Evolutionary conservation across 1,140 invertebrate species (phyloP), one percentile per base, ranked within the genome.

Genomic region (Lycorma delicatula): DNA sequence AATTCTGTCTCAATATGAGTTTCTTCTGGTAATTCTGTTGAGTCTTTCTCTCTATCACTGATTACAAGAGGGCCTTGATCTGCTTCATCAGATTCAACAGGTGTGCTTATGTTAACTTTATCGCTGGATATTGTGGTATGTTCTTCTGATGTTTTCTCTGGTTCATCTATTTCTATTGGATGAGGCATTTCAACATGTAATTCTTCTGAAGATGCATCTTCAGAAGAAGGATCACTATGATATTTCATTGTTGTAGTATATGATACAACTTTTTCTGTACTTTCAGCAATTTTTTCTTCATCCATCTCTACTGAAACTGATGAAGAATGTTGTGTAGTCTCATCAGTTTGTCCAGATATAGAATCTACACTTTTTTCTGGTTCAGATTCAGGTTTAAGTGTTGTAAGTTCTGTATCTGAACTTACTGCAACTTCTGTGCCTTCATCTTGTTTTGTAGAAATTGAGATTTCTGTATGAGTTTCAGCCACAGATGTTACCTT

Each of bases 211-310:
- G 9, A 16, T 38, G 44, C 31, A 29, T 22, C 13, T 63, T 64
- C 57, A n/a, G n/a, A n/a, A n/a, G n/a, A n/a, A n/a, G n/a, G n/a
- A n/a, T n/a, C n/a, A n/a, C n/a, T n/a, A n/a, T n/a, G n/a, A n/a
- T n/a, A n/a, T n/a, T n/a, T n/a, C n/a, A 11, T 1, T 38, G 41
- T 28, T 22, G 52, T 59, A 68, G 70, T 70, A 71, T 74, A 74
- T 68, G 63, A 71, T 63, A 75, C 75, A 47, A 75, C 73, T 20
- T 64, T 64, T 16, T 65, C 74, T 44, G 69, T 70, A 62, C 74
- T 68, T 56, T 72, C 70, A 46, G 74, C 72, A 28, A 70, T 56
- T 56, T 72, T 72, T 34, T 72, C 75, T 69, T 79, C 77, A 60
- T 22, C 34, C 34, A 13, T 54, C 25, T 54, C 34, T 5, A 20